Evolutionary conservation across 2,797 vertebrate genomes (phyloP).

Genomic region (Sebastes flavidus): DNA sequence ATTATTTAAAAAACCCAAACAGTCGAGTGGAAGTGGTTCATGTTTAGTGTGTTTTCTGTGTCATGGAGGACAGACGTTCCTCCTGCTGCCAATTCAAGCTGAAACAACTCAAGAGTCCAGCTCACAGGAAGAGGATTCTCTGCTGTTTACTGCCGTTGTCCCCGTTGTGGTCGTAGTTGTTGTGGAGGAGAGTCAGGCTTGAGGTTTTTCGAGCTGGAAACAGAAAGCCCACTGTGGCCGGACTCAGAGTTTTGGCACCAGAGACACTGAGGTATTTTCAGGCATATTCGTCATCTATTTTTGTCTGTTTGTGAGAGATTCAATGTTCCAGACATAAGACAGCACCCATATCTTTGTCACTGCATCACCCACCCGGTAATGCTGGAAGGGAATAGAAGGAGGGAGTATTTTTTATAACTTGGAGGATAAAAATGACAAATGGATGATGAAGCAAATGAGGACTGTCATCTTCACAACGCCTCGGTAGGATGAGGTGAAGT

Average conservation of each 20-base stretch:
- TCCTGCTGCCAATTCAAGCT: background rate
- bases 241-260: constrained; percentile 18
- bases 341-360: constrained; percentile 49
- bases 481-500: background rate
- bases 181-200: constrained; percentile 47
- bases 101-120: background rate
- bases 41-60: background rate
- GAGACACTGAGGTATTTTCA: constrained; percentile 41
- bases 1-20: constrained; percentile 9
- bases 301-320: constrained; percentile 32
- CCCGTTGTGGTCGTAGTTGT: constrained; percentile 32
- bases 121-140: constrained; percentile 13
- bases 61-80: background rate
- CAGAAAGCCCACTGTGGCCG: constrained; percentile 38
- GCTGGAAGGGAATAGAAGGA: background rate
- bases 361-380: constrained; percentile 34
- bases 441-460: background rate
- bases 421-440: background rate
- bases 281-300: constrained; percentile 38
- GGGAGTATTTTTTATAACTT: background rate
- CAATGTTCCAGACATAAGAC: constrained; percentile 37
- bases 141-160: constrained; percentile 13
- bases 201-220: constrained; percentile 52
- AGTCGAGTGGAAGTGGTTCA: background rate
- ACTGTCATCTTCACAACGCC: background rate